These are phyloP conservation scores for Sminthurinus signatus DNA, from an alignment of 1,140 invertebrate species.

Conservation along the genomic window DNA sequence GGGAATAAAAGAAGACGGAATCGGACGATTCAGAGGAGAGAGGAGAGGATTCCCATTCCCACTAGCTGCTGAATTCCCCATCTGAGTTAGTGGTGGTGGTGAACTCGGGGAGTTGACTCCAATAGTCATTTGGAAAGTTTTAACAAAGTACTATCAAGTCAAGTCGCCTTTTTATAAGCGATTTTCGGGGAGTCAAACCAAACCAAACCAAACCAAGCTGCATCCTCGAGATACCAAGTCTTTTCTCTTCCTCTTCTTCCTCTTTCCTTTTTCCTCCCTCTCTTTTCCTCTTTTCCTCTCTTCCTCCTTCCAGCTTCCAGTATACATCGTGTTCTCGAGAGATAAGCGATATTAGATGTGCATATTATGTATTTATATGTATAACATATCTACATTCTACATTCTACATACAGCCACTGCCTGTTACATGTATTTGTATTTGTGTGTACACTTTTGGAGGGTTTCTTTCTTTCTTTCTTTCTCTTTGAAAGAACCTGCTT, in stretches of 20 bases:
- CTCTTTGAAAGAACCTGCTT: too few species aligned
- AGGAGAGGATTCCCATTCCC: background rate
- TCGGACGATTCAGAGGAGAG: too few species aligned
- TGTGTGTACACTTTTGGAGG: too few species aligned
- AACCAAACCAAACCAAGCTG: too few species aligned
- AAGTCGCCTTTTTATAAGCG: constrained; percentile 23
- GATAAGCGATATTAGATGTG: constrained; percentile 35
- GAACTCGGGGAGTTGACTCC: constrained; percentile 11
- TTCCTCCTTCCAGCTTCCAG: too few species aligned
- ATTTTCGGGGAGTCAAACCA: constrained; percentile 12
- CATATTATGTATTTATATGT: too few species aligned
- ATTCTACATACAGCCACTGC: too few species aligned
- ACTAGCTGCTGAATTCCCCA: constrained; percentile 8
- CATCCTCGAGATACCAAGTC: constrained; percentile 28
- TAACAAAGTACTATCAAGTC: constrained; percentile 32
- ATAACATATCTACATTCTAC: too few species aligned
- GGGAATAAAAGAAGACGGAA: too few species aligned
- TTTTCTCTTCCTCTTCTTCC: constrained; percentile 4
- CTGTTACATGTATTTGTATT: too few species aligned
- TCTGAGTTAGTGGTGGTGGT: constrained; percentile 11
- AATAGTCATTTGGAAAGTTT: constrained; percentile 30
- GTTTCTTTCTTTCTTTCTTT: too few species aligned
- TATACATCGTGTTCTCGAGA: constrained; percentile 33
- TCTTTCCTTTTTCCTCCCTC: too few species aligned
- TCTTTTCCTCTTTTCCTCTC: constrained; percentile 20